Conservation (phyloP, 2,113 vertebrate species). For the Dipodomys ordii region DNA sequence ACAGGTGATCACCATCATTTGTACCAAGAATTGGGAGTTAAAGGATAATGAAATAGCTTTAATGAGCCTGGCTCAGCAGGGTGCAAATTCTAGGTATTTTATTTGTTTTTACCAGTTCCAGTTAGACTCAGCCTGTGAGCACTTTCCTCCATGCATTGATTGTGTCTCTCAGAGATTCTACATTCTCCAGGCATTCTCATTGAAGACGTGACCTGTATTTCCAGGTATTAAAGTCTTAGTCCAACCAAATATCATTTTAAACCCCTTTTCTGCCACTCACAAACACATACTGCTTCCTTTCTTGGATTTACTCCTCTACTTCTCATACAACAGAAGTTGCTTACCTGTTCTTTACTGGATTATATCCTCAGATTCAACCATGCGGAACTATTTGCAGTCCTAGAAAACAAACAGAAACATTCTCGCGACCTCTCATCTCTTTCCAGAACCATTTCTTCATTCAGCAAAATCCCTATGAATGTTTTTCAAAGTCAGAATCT, state of each 20-base stretch:
- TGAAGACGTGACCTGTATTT: neutral
- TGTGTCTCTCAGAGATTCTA: neutral
- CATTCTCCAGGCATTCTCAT: neutral
- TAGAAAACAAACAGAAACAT: neutral
- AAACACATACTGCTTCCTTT: neutral
- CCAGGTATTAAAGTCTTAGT: neutral
- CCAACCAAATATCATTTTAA: conserved; percentile 24
- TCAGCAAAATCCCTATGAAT: neutral
- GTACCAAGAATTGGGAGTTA: neutral
- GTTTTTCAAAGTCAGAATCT: neutral
- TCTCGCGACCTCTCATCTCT: neutral
- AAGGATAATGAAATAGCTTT: neutral
- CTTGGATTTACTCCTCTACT: neutral
- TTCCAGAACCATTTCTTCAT: neutral
- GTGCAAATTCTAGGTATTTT: neutral
- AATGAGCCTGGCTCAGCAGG: neutral
- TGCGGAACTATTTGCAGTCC: neutral
- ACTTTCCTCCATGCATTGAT: too few species aligned
- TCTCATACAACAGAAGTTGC: neutral
- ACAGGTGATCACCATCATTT: neutral
- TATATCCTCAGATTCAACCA: neutral
- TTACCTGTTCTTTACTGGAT: neutral
- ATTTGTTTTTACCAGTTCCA: neutral
- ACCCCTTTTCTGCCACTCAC: neutral
- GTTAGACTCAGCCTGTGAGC: neutral